phyloP scores from a whole-genome alignment of 2,113 vertebrate species.

The Hemibagrus wyckioides region DNA sequence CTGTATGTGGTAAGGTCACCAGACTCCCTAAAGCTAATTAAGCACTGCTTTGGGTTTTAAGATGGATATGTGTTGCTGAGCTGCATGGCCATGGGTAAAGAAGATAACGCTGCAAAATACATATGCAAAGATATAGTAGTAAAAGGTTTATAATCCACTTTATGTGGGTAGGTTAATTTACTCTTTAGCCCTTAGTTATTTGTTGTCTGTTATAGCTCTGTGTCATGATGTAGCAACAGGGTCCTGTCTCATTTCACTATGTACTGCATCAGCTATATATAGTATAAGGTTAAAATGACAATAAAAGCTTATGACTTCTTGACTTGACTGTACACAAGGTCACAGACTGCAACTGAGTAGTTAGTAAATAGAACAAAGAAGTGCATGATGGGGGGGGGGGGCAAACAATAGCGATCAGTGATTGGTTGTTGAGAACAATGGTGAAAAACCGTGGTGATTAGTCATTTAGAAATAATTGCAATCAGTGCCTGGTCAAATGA shows the following conservation, averaged over 20 bases:
- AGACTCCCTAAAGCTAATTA: constrained; percentile 25
- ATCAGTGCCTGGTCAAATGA: background rate
- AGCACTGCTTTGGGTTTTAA: background rate
- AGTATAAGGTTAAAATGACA: too few relatives aligned
- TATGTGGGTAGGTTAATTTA: too few relatives aligned
- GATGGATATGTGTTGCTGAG: background rate
- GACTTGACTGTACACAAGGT: background rate
- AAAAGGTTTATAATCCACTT: background rate
- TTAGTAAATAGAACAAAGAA: background rate
- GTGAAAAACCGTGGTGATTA: background rate
- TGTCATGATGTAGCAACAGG: too few relatives aligned
- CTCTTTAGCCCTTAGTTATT: too few relatives aligned
- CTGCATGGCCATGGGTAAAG: background rate
- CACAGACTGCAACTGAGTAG: background rate
- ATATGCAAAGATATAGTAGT: background rate
- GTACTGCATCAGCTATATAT: too few relatives aligned
- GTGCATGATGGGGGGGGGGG: too few relatives aligned
- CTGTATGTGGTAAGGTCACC: constrained; percentile 51
- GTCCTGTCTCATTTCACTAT: too few relatives aligned
- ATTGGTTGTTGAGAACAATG: background rate
- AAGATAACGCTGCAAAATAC: background rate
- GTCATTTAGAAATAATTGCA: background rate
- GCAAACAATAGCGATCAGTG: background rate
- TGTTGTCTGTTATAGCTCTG: too few relatives aligned
- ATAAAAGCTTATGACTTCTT: too few relatives aligned